Evolutionary conservation across 2,888 invertebrate species (phyloP), one percentile per base, ranked within the genome.

Genomic region (Entomobrya proxima): DNA sequence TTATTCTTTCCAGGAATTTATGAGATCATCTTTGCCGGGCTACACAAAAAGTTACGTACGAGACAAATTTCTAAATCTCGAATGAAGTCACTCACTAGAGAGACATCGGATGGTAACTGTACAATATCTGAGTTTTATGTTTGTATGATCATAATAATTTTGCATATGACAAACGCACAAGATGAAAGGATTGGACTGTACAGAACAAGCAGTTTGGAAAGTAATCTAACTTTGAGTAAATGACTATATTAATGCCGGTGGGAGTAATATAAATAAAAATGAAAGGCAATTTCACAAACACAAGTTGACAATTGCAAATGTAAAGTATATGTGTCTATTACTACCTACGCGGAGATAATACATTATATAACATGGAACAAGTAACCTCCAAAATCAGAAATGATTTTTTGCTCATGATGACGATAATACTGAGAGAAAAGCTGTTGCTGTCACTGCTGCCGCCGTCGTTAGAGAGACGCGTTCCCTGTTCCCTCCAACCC

Each of bases 211-310:
- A 11, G 18, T 5, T 35, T n/a, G 18, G 11, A n/a, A 32, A 58
- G n/a, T 32, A 76, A 24, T 35, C 44, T 76, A 52, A 78, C 61
- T 47, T 74, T 32, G 44, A 61, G 55, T 74, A 74, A 81, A 74
- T 58, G 40, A 64, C 32, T 82, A 47, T 82, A 82, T 82, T 82
- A 82, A 69, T 82, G 82, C 82, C 75, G 75, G 75, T 50, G 82
- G 82, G 82, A 82, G 61, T 64, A 50, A 82, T 82, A 82, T 82
- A 82, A 82, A 82, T 82, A 82, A 82, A 81, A 82, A 82, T 82
- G 82, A 82, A 82, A 82, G 75, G 75, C 82, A 82, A 81, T 82
- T 82, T 75, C 75, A 82, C 64, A 82, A 82, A 82, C 82, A 82
- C 74, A 82, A 82, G 82, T 82, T 82, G 82, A 82, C 82, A 82